Evolutionary conservation across 2,113 vertebrate genomes (phyloP).

Genomic region (Pterocles burchelli): DNA sequence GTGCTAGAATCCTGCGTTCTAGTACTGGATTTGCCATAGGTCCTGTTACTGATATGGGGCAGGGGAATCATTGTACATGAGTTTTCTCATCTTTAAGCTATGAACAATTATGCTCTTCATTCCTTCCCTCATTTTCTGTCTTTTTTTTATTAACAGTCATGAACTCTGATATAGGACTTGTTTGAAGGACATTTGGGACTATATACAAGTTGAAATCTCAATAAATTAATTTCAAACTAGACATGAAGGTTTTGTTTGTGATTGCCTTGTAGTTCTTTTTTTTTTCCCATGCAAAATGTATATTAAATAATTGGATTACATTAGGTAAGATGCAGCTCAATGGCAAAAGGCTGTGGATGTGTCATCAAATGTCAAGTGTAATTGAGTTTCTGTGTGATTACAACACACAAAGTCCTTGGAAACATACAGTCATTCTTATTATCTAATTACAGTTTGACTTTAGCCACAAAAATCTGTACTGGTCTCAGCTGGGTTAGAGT

Average conservation of each 20-base stretch:
- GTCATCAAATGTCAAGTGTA: not conserved
- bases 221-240: not conserved
- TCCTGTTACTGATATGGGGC: not conserved
- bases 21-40: not conserved
- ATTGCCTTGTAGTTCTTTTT: not conserved
- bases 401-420: not conserved
- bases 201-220: not conserved
- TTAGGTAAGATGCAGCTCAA: not conserved
- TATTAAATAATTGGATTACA: not conserved
- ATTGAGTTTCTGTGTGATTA: not conserved
- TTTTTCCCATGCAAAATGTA: not conserved
- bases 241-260: not conserved
- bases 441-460: not conserved
- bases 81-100: not conserved
- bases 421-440: not conserved
- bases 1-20: not conserved
- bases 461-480: not conserved
- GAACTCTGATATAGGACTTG: not conserved
- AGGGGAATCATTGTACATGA: not conserved
- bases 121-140: not conserved
- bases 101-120: not conserved
- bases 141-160: not conserved
- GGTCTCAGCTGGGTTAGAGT: too few relatives aligned
- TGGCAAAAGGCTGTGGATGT: not conserved
- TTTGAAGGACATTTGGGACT: not conserved